Percentiles rank a stretch among this genome's conserved stretches.
phyloP scores from a whole-genome alignment of 1,140 invertebrate species.

The Listronotus bonariensis region DNA sequence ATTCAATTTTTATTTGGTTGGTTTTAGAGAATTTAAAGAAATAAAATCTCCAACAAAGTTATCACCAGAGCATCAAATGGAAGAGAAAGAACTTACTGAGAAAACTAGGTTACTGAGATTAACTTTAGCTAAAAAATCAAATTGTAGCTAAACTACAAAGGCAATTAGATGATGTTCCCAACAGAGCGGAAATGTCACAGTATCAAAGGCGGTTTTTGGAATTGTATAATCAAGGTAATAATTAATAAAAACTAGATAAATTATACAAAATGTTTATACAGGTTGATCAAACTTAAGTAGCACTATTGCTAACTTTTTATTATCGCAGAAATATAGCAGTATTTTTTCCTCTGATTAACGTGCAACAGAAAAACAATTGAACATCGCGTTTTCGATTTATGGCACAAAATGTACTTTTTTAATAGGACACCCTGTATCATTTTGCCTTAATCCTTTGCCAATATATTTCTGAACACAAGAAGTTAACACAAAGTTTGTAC shows the following conservation, averaged over 20 bases:
- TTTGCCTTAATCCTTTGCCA: no score
- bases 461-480: no score
- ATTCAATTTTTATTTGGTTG: neutral
- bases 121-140: constrained; percentile 78
- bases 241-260: neutral
- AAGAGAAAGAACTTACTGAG: constrained; percentile 65
- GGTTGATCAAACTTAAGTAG: no score
- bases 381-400: no score
- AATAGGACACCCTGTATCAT: no score
- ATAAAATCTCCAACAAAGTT: constrained; percentile 55
- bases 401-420: no score
- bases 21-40: constrained; percentile 59
- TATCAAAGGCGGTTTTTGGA: constrained; percentile 96
- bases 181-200: constrained; percentile 88
- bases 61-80: constrained; percentile 54
- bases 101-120: constrained; percentile 63
- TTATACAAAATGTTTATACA: no score
- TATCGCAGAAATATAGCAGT: no score
- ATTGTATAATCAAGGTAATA: constrained; percentile 90
- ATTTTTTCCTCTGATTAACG: no score
- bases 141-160: constrained; percentile 77
- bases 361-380: no score
- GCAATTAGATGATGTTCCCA: constrained; percentile 89
- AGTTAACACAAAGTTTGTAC: no score
- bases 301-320: no score